Evolutionary conservation across 2,888 invertebrate species (phyloP), one percentile per base, ranked within the genome.

Genomic region (Diploptera punctata): DNA sequence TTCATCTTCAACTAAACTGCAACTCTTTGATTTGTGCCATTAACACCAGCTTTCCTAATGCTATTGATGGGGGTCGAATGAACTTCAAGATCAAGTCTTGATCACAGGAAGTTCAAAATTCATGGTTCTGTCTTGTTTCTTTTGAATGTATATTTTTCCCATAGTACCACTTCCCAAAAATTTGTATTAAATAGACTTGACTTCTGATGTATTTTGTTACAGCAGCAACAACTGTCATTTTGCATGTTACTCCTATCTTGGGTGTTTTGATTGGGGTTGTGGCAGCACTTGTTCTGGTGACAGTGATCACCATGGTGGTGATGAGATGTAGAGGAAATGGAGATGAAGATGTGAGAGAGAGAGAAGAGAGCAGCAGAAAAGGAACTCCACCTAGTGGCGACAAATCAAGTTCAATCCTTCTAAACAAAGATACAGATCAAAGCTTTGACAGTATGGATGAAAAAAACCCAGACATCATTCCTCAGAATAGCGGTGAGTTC

Each of bases 391-490:
- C 67, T 10, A 61, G 69, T 61, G 62, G 72, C 71, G 68, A 72
- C 74, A 70, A 84, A 77, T 83, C 84, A 60, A 83, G 84, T 76
- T 82, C 82, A 21, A 84, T 84, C 77, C 84, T 84, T 16, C 79
- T 85, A 21, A 84, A 84, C 77, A 86, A 85, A 78, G 84, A 84
- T 75, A 81, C 84, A 67, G 85, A 85, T 77, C 85, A 84, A 75
- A 84, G 83, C 76, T 80, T 84, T 19, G 85, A 85, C 75, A 86
- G 86, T 76, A 80, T 85, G 73, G 87, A 87, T 77, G 87, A 87
- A 78, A 87, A 87, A 78, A 87, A 87, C 79, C 87, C 87, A 2
- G 87, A 87, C 78, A 86, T 87, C 73, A 87, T 87, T 74, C 87
- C 87, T 69, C 86, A 86, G 77, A 85, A 84, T 77, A 85, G 84